Evolutionary conservation across 1,140 invertebrate genomes (phyloP).

Genomic region (Andricus grossulariae): DNA sequence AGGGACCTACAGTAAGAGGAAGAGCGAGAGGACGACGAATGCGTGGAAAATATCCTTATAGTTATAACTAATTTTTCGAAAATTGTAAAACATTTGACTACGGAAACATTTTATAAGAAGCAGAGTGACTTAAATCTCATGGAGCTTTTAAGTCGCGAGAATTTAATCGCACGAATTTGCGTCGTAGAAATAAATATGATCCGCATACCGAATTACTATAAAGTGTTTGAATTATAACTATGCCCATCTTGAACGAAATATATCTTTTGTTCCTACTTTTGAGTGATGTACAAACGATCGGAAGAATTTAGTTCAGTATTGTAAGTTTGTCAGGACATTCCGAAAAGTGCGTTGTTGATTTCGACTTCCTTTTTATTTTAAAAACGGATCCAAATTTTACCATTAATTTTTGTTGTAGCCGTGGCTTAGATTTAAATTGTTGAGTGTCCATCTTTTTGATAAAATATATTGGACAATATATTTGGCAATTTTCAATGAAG

Average conservation of each 20-base stretch:
- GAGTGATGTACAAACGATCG: background rate
- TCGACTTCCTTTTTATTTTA: too few species aligned
- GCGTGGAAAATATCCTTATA: conserved; percentile 50
- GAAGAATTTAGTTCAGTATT: background rate
- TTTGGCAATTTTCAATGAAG: too few species aligned
- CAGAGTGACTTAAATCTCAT: conserved; percentile 1
- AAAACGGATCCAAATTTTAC: background rate
- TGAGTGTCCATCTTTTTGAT: too few species aligned
- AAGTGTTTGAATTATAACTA: background rate
- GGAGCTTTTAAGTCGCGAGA: conserved; percentile 5
- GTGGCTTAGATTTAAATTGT: background rate
- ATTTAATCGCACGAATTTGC: background rate
- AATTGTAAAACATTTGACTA: conserved; percentile 17
- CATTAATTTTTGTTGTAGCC: background rate
- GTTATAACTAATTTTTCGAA: conserved; percentile 30
- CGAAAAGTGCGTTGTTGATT: background rate
- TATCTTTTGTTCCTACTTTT: background rate
- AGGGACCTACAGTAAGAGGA: conserved; percentile 56
- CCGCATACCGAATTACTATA: background rate
- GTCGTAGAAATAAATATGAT: background rate
- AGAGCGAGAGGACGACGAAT: conserved; percentile 59
- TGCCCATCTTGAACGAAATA: background rate
- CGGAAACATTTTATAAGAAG: conserved; percentile 17
- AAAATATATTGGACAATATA: too few species aligned
- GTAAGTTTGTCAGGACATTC: conserved; percentile 10